A percentile compares a stretch with the other conserved stretches of the same genome.
These are phyloP conservation scores for Candoia aspera DNA, from an alignment of 2,113 vertebrate species.

Conservation along the genomic window DNA sequence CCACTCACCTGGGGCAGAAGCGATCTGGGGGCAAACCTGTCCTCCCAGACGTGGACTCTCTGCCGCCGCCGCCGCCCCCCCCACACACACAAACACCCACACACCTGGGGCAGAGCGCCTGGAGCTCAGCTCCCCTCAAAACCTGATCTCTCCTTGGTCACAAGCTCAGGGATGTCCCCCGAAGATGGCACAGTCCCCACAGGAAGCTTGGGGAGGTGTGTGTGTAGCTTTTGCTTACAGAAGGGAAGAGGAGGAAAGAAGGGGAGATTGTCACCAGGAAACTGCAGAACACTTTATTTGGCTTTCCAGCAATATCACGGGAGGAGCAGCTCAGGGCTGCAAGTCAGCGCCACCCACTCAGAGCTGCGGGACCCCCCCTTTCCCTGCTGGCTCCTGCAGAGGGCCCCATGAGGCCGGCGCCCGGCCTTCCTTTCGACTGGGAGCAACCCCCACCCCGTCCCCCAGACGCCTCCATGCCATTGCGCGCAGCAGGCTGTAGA, in stretches of 20 bases:
- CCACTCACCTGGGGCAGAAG: too few species aligned
- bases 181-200: background rate
- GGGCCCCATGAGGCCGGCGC: background rate
- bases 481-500: rapidly evolving
- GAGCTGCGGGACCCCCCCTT: background rate
- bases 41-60: too few species aligned
- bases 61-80: too few species aligned
- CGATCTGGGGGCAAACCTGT: too few species aligned
- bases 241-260: background rate
- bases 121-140: background rate
- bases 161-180: too few species aligned
- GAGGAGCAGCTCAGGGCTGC: background rate
- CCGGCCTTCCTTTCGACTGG: background rate
- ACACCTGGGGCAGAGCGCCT: background rate
- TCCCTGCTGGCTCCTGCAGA: background rate
- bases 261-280: background rate
- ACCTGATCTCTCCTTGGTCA: background rate
- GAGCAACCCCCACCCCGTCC: background rate
- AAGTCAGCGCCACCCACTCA: background rate
- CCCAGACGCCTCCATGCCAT: too few species aligned
- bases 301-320: background rate
- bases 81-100: background rate
- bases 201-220: background rate
- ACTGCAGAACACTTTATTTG: too few species aligned
- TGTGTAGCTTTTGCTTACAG: background rate